These are phyloP conservation scores for Cepaea nemoralis DNA, from an alignment of 1,140 invertebrate species.

Conservation along the genomic window DNA sequence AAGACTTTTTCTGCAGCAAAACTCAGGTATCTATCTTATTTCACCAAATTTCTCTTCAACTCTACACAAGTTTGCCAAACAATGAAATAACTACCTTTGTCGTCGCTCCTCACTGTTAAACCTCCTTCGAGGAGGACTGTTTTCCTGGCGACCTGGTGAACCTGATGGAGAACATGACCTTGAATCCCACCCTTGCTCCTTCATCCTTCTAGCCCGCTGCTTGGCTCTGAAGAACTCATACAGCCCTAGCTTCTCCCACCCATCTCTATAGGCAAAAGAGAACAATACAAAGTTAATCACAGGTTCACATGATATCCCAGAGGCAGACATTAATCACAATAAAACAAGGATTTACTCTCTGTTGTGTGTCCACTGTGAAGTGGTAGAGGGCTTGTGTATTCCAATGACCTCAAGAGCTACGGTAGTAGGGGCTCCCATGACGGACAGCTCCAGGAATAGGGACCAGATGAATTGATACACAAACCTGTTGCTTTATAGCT, in stretches of 20 bases:
- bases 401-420: too few species aligned
- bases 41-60: not conserved
- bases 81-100: not conserved
- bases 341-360: too few species aligned
- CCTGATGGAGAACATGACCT: conserved; percentile 54
- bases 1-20: too few species aligned
- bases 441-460: too few species aligned
- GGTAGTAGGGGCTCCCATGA: too few species aligned
- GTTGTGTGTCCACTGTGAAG: too few species aligned
- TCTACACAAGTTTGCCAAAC: not conserved
- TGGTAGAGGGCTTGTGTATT: too few species aligned
- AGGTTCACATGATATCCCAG: too few species aligned
- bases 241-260: conserved; percentile 96
- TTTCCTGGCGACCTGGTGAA: not conserved
- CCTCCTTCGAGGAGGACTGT: conserved; percentile 30
- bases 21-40: too few species aligned
- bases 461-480: too few species aligned
- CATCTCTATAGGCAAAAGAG: conserved; percentile 80
- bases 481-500: too few species aligned
- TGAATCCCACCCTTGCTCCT: conserved; percentile 78
- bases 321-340: too few species aligned
- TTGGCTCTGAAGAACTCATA: conserved; percentile 98
- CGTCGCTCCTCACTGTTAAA: conserved; percentile 41
- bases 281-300: not conserved
- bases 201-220: conserved; percentile 88